Conservation (phyloP, 1,140 invertebrate genomes). For the Trinorchestia longiramus region DNA sequence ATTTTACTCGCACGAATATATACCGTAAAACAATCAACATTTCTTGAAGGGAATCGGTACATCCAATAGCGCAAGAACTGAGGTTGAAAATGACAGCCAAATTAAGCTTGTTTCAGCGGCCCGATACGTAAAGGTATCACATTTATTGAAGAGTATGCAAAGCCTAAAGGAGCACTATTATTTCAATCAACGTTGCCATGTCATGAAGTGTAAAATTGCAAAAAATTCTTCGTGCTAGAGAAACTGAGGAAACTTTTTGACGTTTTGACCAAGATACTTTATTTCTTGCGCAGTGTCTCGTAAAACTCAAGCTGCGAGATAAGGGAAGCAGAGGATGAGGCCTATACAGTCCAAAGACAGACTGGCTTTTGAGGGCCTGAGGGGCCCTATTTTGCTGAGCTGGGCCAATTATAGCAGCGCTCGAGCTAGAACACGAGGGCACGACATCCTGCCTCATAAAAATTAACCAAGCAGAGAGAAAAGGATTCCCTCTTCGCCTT, state of each 20-base stretch:
- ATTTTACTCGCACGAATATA: background rate
- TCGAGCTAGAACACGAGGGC: slow-evolving; percentile 10
- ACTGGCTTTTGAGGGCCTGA: background rate
- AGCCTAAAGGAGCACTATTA: background rate
- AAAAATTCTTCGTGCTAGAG: background rate
- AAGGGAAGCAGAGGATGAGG: background rate
- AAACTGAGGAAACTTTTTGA: background rate
- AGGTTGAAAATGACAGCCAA: background rate
- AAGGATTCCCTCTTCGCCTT: background rate
- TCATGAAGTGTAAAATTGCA: background rate
- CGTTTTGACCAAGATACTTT: background rate
- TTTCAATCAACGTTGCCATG: background rate
- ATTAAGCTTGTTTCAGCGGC: background rate
- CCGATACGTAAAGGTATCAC: background rate
- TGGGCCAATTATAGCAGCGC: slow-evolving; percentile 33
- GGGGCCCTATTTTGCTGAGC: background rate
- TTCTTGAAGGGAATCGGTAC: background rate
- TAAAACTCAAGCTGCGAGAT: background rate
- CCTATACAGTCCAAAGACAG: background rate
- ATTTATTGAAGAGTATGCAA: background rate
- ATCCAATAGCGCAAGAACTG: background rate
- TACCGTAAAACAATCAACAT: background rate
- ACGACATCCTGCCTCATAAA: slow-evolving; percentile 37
- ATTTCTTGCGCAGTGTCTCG: background rate
- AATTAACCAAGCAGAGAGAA: background rate